phyloP scores from a whole-genome alignment of 2,797 vertebrate species.

The Tenualosa thibaudeaui region DNA sequence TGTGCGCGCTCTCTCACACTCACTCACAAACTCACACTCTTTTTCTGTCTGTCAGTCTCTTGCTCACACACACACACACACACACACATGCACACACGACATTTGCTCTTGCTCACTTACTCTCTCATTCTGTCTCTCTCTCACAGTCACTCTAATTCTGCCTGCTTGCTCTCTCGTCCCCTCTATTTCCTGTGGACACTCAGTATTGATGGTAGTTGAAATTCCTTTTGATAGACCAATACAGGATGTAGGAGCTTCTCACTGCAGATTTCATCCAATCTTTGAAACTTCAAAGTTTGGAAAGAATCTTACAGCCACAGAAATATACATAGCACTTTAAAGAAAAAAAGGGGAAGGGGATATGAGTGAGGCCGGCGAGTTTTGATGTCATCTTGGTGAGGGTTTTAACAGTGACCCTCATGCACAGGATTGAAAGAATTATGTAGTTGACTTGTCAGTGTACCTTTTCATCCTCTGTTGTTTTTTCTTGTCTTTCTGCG shows the following conservation, averaged over 20 bases:
- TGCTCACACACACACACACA: background rate
- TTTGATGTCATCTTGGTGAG: constrained; percentile 1
- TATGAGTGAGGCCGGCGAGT: background rate
- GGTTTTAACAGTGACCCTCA: background rate
- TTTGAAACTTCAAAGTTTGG: constrained; percentile 3
- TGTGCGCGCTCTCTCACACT: background rate
- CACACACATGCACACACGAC: no score
- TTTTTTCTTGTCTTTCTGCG: constrained; percentile 35
- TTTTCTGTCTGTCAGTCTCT: background rate
- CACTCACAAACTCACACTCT: background rate
- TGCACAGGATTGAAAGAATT: background rate
- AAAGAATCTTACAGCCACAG: background rate
- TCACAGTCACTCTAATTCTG: background rate
- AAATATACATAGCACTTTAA: background rate
- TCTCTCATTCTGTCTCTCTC: background rate
- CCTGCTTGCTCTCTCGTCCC: background rate
- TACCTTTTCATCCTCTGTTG: constrained; percentile 32
- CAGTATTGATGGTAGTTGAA: background rate
- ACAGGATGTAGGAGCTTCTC: background rate
- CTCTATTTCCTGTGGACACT: background rate
- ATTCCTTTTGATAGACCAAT: constrained; percentile 2
- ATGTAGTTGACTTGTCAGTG: background rate
- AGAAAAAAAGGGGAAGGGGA: background rate
- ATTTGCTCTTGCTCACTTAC: background rate
- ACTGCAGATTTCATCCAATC: background rate